These are phyloP conservation scores for Drosophila chauvacae DNA, from an alignment of 1,140 invertebrate genomes.

Conservation along the genomic window DNA sequence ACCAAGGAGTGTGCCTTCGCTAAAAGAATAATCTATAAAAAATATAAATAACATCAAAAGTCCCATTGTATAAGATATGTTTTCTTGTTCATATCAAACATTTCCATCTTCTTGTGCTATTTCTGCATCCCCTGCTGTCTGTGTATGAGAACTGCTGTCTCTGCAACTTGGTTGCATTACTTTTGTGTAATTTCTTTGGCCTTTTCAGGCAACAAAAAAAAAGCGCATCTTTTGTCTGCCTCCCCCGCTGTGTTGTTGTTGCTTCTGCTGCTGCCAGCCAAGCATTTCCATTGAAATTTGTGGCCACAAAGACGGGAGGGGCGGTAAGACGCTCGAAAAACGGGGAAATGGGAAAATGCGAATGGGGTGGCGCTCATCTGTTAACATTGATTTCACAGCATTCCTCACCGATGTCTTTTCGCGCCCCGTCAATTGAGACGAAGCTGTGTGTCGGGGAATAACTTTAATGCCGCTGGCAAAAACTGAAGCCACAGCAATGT, in stretches of 20 bases:
- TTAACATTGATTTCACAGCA: constrained; percentile 65
- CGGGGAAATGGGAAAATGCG: not conserved
- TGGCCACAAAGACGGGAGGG: not conserved
- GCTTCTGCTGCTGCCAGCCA: constrained; percentile 17
- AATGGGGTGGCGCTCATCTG: constrained; percentile 9
- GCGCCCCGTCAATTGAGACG: constrained; percentile 46
- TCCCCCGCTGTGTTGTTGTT: constrained; percentile 3
- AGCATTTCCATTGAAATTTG: constrained; percentile 44
- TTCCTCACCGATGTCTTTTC: constrained; percentile 21
- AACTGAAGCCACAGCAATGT: constrained; percentile 68
- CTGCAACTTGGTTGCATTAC: constrained; percentile 49
- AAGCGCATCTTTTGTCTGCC: constrained; percentile 30
- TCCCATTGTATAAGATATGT: not conserved
- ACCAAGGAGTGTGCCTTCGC: not conserved
- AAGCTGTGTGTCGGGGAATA: constrained; percentile 16
- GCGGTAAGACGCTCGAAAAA: not conserved
- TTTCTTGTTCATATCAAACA: not conserved
- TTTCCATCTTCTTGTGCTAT: not conserved
- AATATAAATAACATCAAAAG: not conserved
- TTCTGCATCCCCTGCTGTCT: not conserved
- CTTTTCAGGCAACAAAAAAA: constrained; percentile 41
- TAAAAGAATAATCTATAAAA: not conserved
- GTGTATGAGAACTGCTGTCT: constrained; percentile 12
- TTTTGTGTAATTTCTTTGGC: constrained; percentile 60
- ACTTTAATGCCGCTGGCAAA: constrained; percentile 36